Percentiles rank a stretch among this genome's conserved stretches.
phyloP scores from a whole-genome alignment of 2,888 invertebrate genomes.

The Hemicrepidius hirtus region DNA sequence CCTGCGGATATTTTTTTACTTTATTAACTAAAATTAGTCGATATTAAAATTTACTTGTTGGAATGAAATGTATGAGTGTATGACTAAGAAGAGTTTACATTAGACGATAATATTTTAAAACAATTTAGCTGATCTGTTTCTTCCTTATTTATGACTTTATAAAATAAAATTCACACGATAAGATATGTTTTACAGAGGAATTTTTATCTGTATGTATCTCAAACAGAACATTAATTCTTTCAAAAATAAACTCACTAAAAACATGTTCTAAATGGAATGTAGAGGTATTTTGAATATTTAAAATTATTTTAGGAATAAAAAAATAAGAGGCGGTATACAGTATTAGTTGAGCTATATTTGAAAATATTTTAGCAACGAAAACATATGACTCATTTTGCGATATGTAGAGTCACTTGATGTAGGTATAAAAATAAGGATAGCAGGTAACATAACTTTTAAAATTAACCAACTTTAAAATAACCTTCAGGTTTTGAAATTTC shows the following conservation, averaged over 20 bases:
- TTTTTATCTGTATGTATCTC: too few relatives aligned
- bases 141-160: too few relatives aligned
- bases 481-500: neutral
- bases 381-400: conserved; percentile 31
- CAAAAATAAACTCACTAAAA: neutral
- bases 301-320: conserved; percentile 18
- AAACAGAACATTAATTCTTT: neutral
- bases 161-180: too few relatives aligned
- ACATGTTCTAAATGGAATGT: conserved; percentile 10
- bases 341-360: conserved; percentile 18
- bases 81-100: too few relatives aligned
- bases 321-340: neutral
- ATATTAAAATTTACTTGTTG: too few relatives aligned
- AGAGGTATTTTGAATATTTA: neutral
- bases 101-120: too few relatives aligned
- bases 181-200: too few relatives aligned
- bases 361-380: conserved; percentile 15
- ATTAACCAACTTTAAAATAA: conserved; percentile 24
- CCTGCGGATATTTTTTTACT: too few relatives aligned
- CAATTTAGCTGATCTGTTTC: too few relatives aligned
- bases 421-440: conserved; percentile 27
- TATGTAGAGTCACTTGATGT: conserved; percentile 15
- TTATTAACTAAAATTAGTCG: too few relatives aligned
- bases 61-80: too few relatives aligned
- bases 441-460: conserved; percentile 19